Evolutionary conservation across 2,113 vertebrate genomes (phyloP).

Genomic region (Sterrhoptilus dennistouni): DNA sequence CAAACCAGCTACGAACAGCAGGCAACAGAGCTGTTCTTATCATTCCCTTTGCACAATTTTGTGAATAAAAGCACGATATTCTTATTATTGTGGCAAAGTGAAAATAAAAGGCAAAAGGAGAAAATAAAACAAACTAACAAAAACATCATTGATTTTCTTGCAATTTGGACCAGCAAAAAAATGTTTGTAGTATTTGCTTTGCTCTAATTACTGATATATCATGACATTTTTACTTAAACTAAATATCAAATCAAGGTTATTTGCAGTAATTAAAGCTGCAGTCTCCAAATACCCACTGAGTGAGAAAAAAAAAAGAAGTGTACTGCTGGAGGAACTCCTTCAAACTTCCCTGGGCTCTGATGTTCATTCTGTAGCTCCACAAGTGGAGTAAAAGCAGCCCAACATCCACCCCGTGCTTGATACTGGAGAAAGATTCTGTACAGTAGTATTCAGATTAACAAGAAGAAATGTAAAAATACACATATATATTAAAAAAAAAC

Average conservation of each 20-base stretch:
- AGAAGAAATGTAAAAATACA: not conserved
- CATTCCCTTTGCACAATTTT: not conserved
- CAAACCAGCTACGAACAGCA: not conserved
- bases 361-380: not conserved
- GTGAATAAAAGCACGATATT: not conserved
- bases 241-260: not conserved
- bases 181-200: not conserved
- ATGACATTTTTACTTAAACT: not conserved
- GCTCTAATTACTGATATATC: not conserved
- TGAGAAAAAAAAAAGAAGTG: not conserved
- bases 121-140: accelerated
- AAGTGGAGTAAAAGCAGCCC: not conserved
- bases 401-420: not conserved
- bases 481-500: no score
- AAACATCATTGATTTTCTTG: not conserved
- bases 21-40: accelerated
- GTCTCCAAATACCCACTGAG: accelerated
- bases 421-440: not conserved
- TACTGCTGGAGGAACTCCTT: not conserved
- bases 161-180: not conserved
- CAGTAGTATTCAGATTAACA: not conserved
- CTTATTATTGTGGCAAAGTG: not conserved
- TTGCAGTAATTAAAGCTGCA: not conserved
- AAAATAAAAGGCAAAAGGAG: not conserved
- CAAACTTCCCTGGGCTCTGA: not conserved